phyloP scores from a whole-genome alignment of 2,797 vertebrate genomes.

The Gallinago nigripennis region DNA sequence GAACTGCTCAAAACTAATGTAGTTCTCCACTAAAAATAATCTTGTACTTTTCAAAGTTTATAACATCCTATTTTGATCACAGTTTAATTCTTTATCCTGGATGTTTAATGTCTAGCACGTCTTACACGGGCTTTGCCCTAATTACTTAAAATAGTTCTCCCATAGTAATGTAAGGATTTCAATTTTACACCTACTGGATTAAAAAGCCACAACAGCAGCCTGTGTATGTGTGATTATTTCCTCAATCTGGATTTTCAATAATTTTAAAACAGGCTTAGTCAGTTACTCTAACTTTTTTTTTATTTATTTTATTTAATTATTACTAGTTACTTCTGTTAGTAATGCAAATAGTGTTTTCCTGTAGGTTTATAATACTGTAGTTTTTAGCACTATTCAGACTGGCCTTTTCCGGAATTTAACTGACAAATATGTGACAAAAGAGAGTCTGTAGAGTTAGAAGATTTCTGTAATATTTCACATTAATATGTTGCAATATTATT shows the following conservation, averaged over 20 bases:
- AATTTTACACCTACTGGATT: slow-evolving; percentile 62
- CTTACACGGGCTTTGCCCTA: slow-evolving; percentile 48
- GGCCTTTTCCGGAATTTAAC: background rate
- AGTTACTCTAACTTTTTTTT: background rate
- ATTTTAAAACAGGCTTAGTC: slow-evolving; percentile 23
- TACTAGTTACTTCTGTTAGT: background rate
- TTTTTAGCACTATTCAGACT: background rate
- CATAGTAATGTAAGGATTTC: slow-evolving; percentile 39
- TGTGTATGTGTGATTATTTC: slow-evolving; percentile 37
- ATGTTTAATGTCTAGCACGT: slow-evolving; percentile 14
- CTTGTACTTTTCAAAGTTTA: background rate
- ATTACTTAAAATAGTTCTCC: slow-evolving; percentile 61
- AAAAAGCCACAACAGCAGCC: slow-evolving; percentile 27
- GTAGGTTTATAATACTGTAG: background rate
- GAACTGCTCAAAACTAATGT: background rate
- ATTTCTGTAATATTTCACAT: background rate
- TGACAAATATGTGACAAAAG: background rate
- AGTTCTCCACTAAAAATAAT: background rate
- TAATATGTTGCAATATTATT: background rate
- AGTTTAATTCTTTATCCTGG: slow-evolving; percentile 8
- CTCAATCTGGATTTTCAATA: slow-evolving; percentile 9
- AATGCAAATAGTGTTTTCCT: background rate
- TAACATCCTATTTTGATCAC: slow-evolving; percentile 11
- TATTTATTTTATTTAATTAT: background rate
- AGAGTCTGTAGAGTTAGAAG: background rate